phyloP scores from a whole-genome alignment of 1,140 invertebrate species.

The Sinella curviseta region DNA sequence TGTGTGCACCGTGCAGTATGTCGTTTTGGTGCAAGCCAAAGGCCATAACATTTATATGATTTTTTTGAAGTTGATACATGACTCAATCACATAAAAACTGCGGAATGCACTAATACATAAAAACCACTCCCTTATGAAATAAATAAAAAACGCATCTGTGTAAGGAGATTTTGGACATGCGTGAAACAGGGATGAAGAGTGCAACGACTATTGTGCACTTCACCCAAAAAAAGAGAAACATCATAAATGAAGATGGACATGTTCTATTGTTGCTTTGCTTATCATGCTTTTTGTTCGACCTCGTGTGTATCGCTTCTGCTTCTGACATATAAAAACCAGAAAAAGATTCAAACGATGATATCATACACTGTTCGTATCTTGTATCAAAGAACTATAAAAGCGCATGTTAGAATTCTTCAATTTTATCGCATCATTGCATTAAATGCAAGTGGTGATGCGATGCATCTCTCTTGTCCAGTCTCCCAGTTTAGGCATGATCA shows the following conservation, averaged over 20 bases:
- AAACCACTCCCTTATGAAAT: neutral
- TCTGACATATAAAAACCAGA: neutral
- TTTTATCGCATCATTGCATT: no score
- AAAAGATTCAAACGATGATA: neutral
- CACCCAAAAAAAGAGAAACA: slow-evolving; percentile 6
- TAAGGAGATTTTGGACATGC: no score
- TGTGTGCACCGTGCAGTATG: no score
- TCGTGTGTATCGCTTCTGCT: neutral
- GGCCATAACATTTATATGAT: neutral
- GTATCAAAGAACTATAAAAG: no score
- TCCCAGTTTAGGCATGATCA: no score
- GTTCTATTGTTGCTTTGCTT: neutral
- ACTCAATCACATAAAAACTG: slow-evolving; percentile 12
- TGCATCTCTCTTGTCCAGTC: no score
- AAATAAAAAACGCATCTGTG: neutral
- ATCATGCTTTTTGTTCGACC: neutral
- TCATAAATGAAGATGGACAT: neutral
- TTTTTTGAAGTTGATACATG: slow-evolving; percentile 6
- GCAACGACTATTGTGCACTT: neutral
- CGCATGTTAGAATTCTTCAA: no score
- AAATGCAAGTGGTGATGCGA: no score
- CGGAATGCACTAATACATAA: neutral
- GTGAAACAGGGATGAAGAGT: neutral
- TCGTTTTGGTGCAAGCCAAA: neutral
- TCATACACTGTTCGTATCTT: no score